phyloP scores from a whole-genome alignment of 2,888 invertebrate species.

The Epinotia demarniana region DNA sequence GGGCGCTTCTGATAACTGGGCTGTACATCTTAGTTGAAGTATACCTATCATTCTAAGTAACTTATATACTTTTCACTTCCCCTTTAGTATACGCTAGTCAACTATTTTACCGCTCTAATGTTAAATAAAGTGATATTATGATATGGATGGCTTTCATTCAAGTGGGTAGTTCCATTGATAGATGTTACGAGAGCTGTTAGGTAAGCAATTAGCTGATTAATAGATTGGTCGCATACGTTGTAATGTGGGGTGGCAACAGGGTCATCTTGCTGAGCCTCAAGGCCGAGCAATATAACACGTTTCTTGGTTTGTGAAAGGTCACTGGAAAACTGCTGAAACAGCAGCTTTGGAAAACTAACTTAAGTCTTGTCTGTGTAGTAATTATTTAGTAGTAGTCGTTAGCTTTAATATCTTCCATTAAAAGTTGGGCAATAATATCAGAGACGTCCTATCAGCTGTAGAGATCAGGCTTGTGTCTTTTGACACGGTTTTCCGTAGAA shows the following conservation, averaged over 20 bases:
- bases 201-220: constrained; percentile 35
- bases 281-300: constrained; percentile 6
- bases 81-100: neutral
- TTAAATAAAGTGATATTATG: constrained; percentile 26
- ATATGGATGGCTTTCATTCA: constrained; percentile 26
- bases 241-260: constrained; percentile 33
- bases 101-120: neutral
- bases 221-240: constrained; percentile 27
- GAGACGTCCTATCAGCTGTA: no score
- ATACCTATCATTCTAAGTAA: neutral
- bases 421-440: no score
- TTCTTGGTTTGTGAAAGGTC: constrained; percentile 25
- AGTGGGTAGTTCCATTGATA: constrained; percentile 32
- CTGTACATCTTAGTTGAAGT: neutral
- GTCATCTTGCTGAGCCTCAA: constrained; percentile 8
- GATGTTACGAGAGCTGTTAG: constrained; percentile 12
- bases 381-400: no score
- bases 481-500: no score
- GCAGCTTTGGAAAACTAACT: neutral
- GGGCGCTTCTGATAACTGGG: constrained; percentile 57
- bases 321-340: neutral
- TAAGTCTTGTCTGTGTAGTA: neutral
- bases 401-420: no score
- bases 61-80: neutral
- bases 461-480: no score